These are phyloP conservation scores for Willisornis vidua DNA, from an alignment of 2,113 vertebrate species.

Conservation along the genomic window DNA sequence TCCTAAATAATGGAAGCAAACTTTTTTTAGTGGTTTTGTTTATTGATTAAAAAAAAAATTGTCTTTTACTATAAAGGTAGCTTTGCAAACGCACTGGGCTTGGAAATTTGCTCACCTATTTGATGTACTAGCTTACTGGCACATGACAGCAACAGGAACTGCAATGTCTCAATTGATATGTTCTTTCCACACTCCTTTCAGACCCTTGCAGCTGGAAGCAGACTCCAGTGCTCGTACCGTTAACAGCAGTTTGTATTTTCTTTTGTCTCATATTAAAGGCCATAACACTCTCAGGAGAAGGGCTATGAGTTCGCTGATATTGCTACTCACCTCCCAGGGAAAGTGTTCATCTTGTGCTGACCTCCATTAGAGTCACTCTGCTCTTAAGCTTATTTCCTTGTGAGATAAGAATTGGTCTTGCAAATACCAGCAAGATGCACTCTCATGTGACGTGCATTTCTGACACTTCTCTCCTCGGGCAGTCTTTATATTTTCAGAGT, in stretches of 20 bases:
- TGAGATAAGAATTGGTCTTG: background rate
- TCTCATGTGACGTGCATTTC: background rate
- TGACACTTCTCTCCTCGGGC: slow-evolving; percentile 8
- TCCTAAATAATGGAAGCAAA: background rate
- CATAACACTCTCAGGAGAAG: background rate
- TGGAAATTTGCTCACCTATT: background rate
- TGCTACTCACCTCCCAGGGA: background rate
- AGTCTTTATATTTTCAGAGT: slow-evolving; percentile 9
- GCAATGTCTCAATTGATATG: background rate
- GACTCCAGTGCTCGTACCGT: background rate
- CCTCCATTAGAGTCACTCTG: background rate
- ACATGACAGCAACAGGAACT: background rate
- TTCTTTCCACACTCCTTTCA: background rate
- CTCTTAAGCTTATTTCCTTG: background rate
- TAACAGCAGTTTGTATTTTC: background rate
- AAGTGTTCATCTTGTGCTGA: background rate
- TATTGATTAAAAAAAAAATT: background rate
- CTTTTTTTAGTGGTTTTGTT: background rate
- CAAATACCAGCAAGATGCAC: slow-evolving; percentile 4
- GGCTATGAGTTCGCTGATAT: background rate
- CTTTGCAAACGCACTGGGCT: background rate
- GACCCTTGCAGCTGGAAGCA: background rate
- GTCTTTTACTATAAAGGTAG: background rate
- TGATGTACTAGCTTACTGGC: background rate
- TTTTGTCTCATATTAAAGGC: slow-evolving; percentile 8